Percentiles rank a stretch among this genome's conserved stretches.
phyloP scores from a whole-genome alignment of 1,140 invertebrate genomes.

The Gryon sp. region DNA sequence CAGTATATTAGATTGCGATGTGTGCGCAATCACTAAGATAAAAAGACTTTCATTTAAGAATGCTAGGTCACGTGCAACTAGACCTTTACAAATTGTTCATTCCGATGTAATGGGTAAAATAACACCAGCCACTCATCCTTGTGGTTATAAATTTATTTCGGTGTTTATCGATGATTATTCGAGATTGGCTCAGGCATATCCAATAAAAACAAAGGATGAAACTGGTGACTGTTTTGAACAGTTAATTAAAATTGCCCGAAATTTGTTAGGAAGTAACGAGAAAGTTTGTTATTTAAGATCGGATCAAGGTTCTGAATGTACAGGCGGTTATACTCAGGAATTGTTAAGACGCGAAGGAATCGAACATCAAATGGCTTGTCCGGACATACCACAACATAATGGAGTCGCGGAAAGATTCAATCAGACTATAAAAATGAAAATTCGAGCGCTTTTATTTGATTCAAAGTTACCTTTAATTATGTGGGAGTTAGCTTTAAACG shows the following conservation, averaged over 20 bases:
- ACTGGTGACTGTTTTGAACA: neutral
- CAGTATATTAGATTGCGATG: no score
- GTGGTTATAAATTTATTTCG: no score
- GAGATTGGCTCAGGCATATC: no score
- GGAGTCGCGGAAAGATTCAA: slow-evolving; percentile 49
- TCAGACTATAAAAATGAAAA: slow-evolving; percentile 25
- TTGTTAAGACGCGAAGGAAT: neutral
- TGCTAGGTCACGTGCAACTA: no score
- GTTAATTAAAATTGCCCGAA: slow-evolving; percentile 8
- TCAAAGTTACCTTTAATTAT: slow-evolving; percentile 47
- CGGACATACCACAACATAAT: slow-evolving; percentile 57
- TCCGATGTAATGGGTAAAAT: no score
- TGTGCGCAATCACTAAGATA: no score
- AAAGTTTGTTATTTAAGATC: slow-evolving; percentile 16
- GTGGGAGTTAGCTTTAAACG: slow-evolving; percentile 67
- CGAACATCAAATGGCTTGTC: slow-evolving; percentile 2
- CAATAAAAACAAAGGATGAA: slow-evolving; percentile 9
- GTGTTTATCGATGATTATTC: no score
- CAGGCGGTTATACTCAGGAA: slow-evolving; percentile 1
- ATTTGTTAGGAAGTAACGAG: neutral
- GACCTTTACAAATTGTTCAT: no score
- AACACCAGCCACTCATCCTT: no score
- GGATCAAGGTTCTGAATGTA: slow-evolving; percentile 14
- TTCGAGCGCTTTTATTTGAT: slow-evolving; percentile 58
- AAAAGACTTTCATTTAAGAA: no score